Evolutionary conservation across 2,888 invertebrate species (phyloP), one percentile per base, ranked within the genome.

Genomic region (Teleogryllus oceanicus): DNA sequence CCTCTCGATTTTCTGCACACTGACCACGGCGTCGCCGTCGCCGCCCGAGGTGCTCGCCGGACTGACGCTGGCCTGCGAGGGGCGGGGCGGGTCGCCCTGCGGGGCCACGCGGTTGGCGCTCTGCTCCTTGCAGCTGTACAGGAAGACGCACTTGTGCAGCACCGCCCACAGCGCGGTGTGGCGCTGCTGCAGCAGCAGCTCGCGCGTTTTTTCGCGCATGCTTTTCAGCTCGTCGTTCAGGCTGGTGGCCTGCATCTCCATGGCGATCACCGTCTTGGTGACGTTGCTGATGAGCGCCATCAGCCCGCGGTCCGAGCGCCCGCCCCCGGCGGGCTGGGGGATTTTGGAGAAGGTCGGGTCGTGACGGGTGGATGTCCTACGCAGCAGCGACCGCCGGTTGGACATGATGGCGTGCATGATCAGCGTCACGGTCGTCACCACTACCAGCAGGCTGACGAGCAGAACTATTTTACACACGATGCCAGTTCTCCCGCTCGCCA

Each of bases 231-330:
- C 77, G 12, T 49, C 79, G 16, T 79, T 76, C 77, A 79, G 12
- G 11, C 49, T 21, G 4, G 51, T 37, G 11, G 79, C 79, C n/a
- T 79, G 74, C 2, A 20, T 49, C 16, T 79, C 79, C 77, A 79
- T 79, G 16, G 79, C 79, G n/a, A 49, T n/a, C n/a, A 79, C 77
- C 2, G 77, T 20, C 2, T 79, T 76, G 4, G 79, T 79, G 8
- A 79, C 77, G 37, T 79, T 79, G n/a, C 49, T 76, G 18, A 79
- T 76, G 76, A 79, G 74, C 11, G 76, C 79, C 79, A 79, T 20
- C 1, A 79, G 79, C 5, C 76, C 79, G 5, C 76, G 10, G 2
- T 76, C 76, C 20, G 49, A n/a, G 77, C 49, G 50, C n/a, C 49
- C 12, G 37, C 37, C 37, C 37, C 37, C 37, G 37, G 1, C 37